Base-by-base conservation (phyloP, 1,140 invertebrate genomes). In the Campodea augens region DNA sequence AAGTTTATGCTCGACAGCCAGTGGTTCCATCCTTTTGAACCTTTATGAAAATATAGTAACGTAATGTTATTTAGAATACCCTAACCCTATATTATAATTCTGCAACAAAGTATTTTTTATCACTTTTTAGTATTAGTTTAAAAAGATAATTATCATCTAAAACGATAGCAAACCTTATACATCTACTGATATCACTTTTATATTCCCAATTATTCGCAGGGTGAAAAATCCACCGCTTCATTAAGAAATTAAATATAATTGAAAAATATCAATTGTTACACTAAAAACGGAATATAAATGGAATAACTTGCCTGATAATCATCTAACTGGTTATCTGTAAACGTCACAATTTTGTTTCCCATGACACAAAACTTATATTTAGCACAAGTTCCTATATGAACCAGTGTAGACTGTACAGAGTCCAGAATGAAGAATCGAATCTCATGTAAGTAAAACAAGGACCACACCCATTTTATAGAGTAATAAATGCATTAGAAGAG, bases 321-420 rank as follows among this genome's bases (percentile, higher is more conserved):
- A 56, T 89, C 84, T 38, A 91, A 62, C 60, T 92, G 88, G 56
- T 89, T 78, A 52, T 89, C 82, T 1, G 81, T 82, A 60, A 92
- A 92, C 23, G 78, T 84, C 13, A 79, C 77, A 38, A 87, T 64
- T 71, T 90, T 91, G 65, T 90, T 90, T 43, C 85, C 85, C 85
- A 88, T 88, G 29, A n/a, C n/a, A n/a, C n/a, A n/a, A n/a, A n/a
- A n/a, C n/a, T n/a, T n/a, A n/a, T n/a, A n/a, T n/a, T n/a, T n/a
- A n/a, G n/a, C n/a, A n/a, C n/a, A n/a, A n/a, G n/a, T n/a, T n/a
- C n/a, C n/a, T n/a, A n/a, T n/a, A n/a, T n/a, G n/a, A n/a, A n/a
- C n/a, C n/a, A n/a, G n/a, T n/a, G n/a, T n/a, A n/a, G n/a, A n/a
- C n/a, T n/a, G n/a, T n/a, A n/a, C n/a, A n/a, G n/a, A n/a, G n/a